Evolutionary conservation across 2,888 invertebrate genomes (phyloP).

Genomic region (Caenorhabditis afra): DNA sequence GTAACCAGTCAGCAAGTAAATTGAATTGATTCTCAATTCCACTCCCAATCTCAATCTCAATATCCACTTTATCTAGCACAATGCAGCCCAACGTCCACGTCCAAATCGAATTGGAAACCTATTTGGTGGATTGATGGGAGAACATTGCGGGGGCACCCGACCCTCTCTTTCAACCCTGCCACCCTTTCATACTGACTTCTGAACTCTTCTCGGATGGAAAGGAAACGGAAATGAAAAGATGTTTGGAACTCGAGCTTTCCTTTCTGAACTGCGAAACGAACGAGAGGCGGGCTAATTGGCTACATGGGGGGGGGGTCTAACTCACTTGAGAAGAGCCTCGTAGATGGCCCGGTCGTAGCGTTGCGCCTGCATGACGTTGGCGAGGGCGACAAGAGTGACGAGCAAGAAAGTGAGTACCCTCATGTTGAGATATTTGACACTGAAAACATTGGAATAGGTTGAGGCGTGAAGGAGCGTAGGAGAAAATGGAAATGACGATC

Average conservation of each 20-base stretch:
- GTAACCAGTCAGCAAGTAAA: not conserved
- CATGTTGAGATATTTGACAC: conserved; percentile 66
- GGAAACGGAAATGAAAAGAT: not conserved
- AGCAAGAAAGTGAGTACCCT: conserved; percentile 67
- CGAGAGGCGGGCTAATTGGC: conserved; percentile 1
- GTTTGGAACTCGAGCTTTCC: conserved; percentile 1
- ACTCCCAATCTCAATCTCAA: not conserved
- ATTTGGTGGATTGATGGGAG: conserved; percentile 26
- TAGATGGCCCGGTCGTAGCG: conserved; percentile 66
- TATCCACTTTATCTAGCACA: conserved; percentile 10
- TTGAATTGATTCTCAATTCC: conserved; percentile 21
- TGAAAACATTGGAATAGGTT: conserved; percentile 26
- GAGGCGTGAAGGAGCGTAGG: no score
- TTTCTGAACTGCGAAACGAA: conserved; percentile 1
- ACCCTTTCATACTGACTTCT: conserved; percentile 17
- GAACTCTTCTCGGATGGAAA: conserved; percentile 5
- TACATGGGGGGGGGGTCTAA: conserved; percentile 12
- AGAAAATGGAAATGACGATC: not conserved
- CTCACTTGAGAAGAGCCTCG: conserved; percentile 68
- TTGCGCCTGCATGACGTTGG: conserved; percentile 60
- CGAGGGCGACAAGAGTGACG: conserved; percentile 57
- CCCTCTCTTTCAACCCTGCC: not conserved
- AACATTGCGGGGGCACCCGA: not conserved
- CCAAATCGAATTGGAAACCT: conserved; percentile 26
- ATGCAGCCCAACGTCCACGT: not conserved